These are phyloP conservation scores for Campylomormyrus tamandua DNA, from an alignment of 2,113 vertebrate genomes.

Conservation along the genomic window DNA sequence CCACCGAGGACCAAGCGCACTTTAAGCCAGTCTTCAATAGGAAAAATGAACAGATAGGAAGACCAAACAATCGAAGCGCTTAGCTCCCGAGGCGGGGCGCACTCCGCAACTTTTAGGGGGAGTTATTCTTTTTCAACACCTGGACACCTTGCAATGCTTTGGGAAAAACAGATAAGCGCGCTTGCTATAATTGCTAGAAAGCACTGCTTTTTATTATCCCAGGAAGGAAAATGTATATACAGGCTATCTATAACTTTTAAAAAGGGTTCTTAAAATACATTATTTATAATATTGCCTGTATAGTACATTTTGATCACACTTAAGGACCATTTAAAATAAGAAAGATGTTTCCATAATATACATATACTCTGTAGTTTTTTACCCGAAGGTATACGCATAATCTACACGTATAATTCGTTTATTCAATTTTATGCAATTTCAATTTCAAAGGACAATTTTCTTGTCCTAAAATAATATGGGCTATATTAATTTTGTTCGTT, in stretches of 20 bases:
- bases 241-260: background rate
- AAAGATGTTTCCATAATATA: background rate
- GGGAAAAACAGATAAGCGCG: constrained; percentile 11
- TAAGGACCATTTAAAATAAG: background rate
- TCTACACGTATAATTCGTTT: background rate
- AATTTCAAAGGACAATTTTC: too few relatives aligned
- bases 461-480: background rate
- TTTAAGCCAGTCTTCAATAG: constrained; percentile 49
- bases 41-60: constrained; percentile 45
- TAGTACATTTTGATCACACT: background rate
- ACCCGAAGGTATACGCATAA: background rate
- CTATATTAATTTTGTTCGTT: background rate
- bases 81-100: constrained; percentile 51
- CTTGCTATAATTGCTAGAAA: background rate
- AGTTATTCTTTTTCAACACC: constrained; percentile 27
- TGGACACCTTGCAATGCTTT: constrained; percentile 38
- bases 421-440: background rate
- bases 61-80: constrained; percentile 47
- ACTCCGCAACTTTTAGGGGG: constrained; percentile 38
- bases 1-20: constrained; percentile 42
- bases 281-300: background rate
- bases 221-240: background rate
- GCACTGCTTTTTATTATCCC: background rate
- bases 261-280: background rate
- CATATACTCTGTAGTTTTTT: background rate